A percentile compares a stretch with the other conserved stretches of the same genome.
These are phyloP conservation scores for Tetanocera ferruginea DNA, from an alignment of 2,888 invertebrate genomes.

Conservation along the genomic window DNA sequence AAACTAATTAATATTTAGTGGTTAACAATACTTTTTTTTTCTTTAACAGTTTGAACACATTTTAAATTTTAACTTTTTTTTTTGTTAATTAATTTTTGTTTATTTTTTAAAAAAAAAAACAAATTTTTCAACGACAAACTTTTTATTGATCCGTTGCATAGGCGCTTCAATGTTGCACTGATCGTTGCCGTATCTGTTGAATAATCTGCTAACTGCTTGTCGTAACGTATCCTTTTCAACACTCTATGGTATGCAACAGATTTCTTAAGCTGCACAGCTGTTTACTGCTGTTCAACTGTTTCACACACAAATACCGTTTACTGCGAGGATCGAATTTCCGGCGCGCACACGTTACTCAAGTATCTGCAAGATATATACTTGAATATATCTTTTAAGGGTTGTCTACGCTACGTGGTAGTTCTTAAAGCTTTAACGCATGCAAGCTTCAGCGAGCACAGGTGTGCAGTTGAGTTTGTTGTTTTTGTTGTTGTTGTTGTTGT, in stretches of 20 bases:
- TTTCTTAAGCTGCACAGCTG: constrained; percentile 19
- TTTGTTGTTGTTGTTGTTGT: constrained; percentile 16
- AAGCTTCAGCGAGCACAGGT: constrained; percentile 20
- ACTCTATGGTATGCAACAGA: constrained; percentile 15
- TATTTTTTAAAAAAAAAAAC: constrained; percentile 19
- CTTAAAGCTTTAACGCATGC: not conserved
- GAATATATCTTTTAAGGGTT: not conserved
- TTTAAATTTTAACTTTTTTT: constrained; percentile 17
- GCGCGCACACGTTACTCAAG: constrained; percentile 27
- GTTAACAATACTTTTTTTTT: constrained; percentile 49
- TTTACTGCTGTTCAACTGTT: constrained; percentile 35
- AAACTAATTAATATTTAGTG: constrained; percentile 67
- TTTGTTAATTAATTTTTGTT: constrained; percentile 38
- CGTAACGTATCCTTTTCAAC: not conserved
- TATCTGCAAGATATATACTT: constrained; percentile 1
- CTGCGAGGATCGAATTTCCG: constrained; percentile 25
- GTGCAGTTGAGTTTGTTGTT: not conserved
- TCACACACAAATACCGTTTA: not conserved
- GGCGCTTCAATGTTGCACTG: constrained; percentile 50
- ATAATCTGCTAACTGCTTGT: not conserved
- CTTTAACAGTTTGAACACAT: not conserved
- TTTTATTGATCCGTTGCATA: constrained; percentile 34
- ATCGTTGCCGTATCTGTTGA: constrained; percentile 50
- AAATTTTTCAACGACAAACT: constrained; percentile 31
- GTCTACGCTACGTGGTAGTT: not conserved